phyloP scores from a whole-genome alignment of 2,888 invertebrate species.

The Eurois occulta region DNA sequence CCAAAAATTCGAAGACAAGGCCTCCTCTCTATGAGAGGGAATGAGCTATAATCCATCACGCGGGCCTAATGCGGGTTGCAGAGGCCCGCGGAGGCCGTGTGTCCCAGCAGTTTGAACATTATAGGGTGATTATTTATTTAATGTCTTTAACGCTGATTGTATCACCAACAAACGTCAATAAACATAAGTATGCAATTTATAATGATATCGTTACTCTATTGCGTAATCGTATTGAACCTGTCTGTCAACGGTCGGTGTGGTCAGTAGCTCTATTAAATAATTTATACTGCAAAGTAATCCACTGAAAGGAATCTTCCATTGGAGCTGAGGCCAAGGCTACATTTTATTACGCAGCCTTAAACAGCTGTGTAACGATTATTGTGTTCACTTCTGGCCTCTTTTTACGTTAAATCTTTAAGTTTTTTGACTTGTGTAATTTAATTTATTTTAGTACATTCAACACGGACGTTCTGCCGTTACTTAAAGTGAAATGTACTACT shows the following conservation, averaged over 20 bases:
- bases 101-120: no score
- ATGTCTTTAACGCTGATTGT: slow-evolving; percentile 7
- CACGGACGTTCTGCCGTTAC: not conserved
- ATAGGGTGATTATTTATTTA: not conserved
- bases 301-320: slow-evolving; percentile 77
- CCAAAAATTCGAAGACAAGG: no score
- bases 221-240: slow-evolving; percentile 59
- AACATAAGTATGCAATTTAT: slow-evolving; percentile 53
- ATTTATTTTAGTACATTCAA: not conserved
- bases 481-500: no score
- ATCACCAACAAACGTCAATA: slow-evolving; percentile 36
- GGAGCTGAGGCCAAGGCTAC: slow-evolving; percentile 64
- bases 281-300: slow-evolving; percentile 68
- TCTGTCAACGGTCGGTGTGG: slow-evolving; percentile 53
- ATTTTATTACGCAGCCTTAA: slow-evolving; percentile 53
- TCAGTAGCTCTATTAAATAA: slow-evolving; percentile 70
- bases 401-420: slow-evolving; percentile 25
- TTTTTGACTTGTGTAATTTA: not conserved
- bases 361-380: slow-evolving; percentile 48
- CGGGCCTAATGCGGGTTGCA: no score
- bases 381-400: slow-evolving; percentile 35
- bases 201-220: slow-evolving; percentile 57
- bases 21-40: no score
- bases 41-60: no score
- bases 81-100: no score